Evolutionary conservation across 2,797 vertebrate species (phyloP), one percentile per base, ranked within the genome.

Genomic region (Mormyrus proboscirostris): DNA sequence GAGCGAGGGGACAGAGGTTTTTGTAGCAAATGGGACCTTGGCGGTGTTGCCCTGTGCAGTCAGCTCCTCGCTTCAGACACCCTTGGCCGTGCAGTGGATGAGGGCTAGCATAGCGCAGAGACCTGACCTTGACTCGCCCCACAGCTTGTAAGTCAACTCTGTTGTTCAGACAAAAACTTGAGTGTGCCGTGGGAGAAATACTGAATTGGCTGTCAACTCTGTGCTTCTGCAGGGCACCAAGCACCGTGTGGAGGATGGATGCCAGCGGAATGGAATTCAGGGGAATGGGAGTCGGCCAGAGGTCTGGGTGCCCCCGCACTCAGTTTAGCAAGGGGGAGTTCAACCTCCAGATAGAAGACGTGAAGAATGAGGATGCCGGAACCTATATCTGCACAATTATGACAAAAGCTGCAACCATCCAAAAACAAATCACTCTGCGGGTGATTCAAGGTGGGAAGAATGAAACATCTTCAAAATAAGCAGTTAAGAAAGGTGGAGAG

Each of bases 171-270:
- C 83, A 38, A 25, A 47, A 16, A 38, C 14, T 82, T 83, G 25
- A 65, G 25, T 29, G 9, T 65, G 62, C 33, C 33, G 38, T 16
- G 29, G 57, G 16, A 57, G 38, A 87, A 33, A 87, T 16, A 4
- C 19, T 87, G 55, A 87, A 87, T 14, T 14, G 38, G 53, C 83
- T 51, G 49, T 53, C 83, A 25, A 50, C 47, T 85, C 5, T 85
- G 19, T 83, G n/a, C 41, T 25, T 1, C 33, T 51, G n/a, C 84
- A 91, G 89, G 89, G 12, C 22, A 0, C 8, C 16, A 38, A 96
- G 94, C 83, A 95, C 94, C 0, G 88, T 96, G 16, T 96, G 95
- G 95, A 94, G 93, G 25, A 95, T 92, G 89, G 9, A 92, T n/a
- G 93, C 2, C 90, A 95, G 55, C 0, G 96, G 96, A 16, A 84